Evolutionary conservation across 1,140 invertebrate genomes (phyloP).

Genomic region (Cephus cinctus): DNA sequence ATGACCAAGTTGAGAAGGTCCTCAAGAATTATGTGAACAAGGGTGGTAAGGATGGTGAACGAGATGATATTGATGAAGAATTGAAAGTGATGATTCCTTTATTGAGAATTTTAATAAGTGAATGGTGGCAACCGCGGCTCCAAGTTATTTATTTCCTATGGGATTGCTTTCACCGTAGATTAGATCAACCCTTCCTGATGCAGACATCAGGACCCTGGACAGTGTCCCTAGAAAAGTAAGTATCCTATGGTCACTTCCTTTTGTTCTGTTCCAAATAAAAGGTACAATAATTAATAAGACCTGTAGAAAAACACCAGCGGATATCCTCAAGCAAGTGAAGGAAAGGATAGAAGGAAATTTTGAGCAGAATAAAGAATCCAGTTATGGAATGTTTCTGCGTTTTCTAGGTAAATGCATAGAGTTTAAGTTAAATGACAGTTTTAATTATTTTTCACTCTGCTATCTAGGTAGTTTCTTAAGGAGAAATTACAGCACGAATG

Average conservation of each 20-base stretch:
- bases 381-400: conserved; percentile 51
- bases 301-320: conserved; percentile 44
- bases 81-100: conserved; percentile 46
- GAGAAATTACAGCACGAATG: conserved; percentile 32
- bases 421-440: not conserved
- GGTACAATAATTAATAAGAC: too few relatives aligned
- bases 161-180: conserved; percentile 54
- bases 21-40: conserved; percentile 44
- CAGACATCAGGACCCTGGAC: conserved; percentile 46
- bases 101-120: conserved; percentile 40
- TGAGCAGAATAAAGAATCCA: conserved; percentile 45
- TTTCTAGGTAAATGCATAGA: conserved; percentile 40
- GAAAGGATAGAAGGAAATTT: conserved; percentile 33
- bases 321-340: conserved; percentile 50
- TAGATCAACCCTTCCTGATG: conserved; percentile 50
- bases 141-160: conserved; percentile 48
- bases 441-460: conserved; percentile 4
- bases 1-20: conserved; percentile 43
- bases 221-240: conserved; percentile 48
- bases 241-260: not conserved
- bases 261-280: too few relatives aligned
- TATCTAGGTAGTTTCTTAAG: conserved; percentile 43
- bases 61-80: conserved; percentile 48
- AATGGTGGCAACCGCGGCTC: conserved; percentile 50
- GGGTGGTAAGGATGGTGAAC: conserved; percentile 41